Evolutionary conservation across 2,888 invertebrate species (phyloP).

Genomic region (Nowickia ferox): DNA sequence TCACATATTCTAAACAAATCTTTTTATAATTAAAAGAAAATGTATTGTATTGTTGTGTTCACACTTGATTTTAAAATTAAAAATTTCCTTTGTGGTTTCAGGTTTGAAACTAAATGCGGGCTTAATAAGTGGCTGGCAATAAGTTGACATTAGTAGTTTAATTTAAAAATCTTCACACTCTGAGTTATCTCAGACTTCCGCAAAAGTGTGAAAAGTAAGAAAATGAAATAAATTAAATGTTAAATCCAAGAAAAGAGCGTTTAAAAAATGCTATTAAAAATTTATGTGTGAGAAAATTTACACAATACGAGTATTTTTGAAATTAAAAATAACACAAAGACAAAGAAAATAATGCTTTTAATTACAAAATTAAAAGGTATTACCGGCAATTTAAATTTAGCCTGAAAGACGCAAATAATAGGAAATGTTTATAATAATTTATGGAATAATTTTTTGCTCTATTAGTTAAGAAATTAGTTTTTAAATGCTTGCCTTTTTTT

Average conservation of each 20-base stretch:
- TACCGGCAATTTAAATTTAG: neutral
- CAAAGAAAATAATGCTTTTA: neutral
- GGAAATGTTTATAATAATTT: too few species aligned
- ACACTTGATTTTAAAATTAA: constrained; percentile 28
- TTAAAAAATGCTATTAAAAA: constrained; percentile 19
- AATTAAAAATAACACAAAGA: neutral
- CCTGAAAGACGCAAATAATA: too few species aligned
- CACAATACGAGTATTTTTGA: constrained; percentile 17
- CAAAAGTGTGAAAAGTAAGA: constrained; percentile 33
- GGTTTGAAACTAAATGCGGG: constrained; percentile 26
- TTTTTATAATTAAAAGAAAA: constrained; percentile 1
- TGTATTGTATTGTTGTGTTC: neutral
- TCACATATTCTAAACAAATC: constrained; percentile 18
- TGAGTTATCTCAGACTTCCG: constrained; percentile 32
- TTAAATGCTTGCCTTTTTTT: too few species aligned
- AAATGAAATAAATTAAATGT: neutral
- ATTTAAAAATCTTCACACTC: constrained; percentile 26
- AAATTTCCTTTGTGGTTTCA: constrained; percentile 8
- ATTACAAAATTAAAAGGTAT: neutral
- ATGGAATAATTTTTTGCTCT: too few species aligned
- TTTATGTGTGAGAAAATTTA: constrained; percentile 21
- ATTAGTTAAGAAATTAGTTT: too few species aligned
- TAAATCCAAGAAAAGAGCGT: neutral
- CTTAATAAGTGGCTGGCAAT: constrained; percentile 10
- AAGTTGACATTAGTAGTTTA: constrained; percentile 36